Evolutionary conservation across 2,888 invertebrate species (phyloP).

Genomic region (Sesia bembeciformis): DNA sequence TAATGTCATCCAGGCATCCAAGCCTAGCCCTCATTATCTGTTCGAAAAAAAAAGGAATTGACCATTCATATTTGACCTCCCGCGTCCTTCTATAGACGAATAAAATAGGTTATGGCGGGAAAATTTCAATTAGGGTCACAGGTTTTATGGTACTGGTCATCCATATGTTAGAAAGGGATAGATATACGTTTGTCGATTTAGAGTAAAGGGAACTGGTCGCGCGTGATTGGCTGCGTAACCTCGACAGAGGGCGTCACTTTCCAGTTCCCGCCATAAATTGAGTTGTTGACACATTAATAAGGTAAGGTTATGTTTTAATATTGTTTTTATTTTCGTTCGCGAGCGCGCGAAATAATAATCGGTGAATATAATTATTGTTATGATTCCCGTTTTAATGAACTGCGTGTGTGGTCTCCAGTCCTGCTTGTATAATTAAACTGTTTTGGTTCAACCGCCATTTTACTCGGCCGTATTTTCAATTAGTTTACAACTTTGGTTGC

Average conservation of each 20-base stretch:
- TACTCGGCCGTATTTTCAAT: constrained; percentile 46
- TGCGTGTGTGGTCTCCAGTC: constrained; percentile 62
- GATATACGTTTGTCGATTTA: constrained; percentile 16
- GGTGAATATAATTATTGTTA: constrained; percentile 65
- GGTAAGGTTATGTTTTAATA: constrained; percentile 69
- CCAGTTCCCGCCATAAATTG: constrained; percentile 71
- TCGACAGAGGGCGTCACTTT: constrained; percentile 58
- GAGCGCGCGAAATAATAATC: constrained; percentile 67
- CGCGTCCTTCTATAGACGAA: constrained; percentile 7
- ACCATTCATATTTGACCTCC: constrained; percentile 16
- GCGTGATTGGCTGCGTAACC: constrained; percentile 49
- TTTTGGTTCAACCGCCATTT: constrained; percentile 37
- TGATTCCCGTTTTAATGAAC: constrained; percentile 62
- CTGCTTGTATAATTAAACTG: constrained; percentile 51
- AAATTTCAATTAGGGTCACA: constrained; percentile 1
- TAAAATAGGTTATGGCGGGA: constrained; percentile 1
- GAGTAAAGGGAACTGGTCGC: constrained; percentile 19
- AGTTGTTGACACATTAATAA: constrained; percentile 75
- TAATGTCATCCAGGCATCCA: constrained; percentile 56
- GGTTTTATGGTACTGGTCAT: constrained; percentile 3
- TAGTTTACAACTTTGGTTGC: constrained; percentile 24
- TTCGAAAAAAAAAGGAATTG: constrained; percentile 11
- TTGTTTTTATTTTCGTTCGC: constrained; percentile 50
- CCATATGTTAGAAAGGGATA: constrained; percentile 29
- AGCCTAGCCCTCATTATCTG: constrained; percentile 30